Conservation (phyloP, 1,140 invertebrate species). For the Lepidurus apus region DNA sequence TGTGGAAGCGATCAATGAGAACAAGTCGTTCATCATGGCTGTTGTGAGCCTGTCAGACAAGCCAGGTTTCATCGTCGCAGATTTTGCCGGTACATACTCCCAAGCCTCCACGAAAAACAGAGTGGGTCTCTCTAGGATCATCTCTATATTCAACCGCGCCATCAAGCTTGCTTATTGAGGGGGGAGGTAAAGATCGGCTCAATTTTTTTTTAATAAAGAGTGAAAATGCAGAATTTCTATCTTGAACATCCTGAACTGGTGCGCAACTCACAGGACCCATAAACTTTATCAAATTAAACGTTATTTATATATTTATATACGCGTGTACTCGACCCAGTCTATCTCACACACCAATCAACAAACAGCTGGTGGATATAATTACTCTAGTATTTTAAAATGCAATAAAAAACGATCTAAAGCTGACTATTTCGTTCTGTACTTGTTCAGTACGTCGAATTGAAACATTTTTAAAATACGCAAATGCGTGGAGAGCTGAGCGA, state of each 20-base stretch:
- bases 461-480: no score
- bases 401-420: no score
- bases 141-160: background rate
- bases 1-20: constrained; percentile 16
- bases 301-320: background rate
- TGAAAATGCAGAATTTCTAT: background rate
- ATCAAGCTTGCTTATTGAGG: background rate
- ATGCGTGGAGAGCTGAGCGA: no score
- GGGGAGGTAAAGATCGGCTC: background rate
- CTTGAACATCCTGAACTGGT: background rate
- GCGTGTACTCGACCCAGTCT: background rate
- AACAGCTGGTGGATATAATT: no score
- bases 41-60: constrained; percentile 18
- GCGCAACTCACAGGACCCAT: background rate
- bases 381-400: no score
- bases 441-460: no score
- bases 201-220: no score
- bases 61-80: constrained; percentile 16
- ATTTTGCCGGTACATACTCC: background rate
- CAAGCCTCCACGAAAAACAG: background rate
- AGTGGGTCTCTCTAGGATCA: background rate
- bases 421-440: no score
- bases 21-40: constrained; percentile 13
- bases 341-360: background rate
- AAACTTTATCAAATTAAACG: background rate